Percentiles rank a stretch among this genome's conserved stretches.
Evolutionary conservation across 2,797 vertebrate genomes (phyloP).

Genomic region (Aythya fuligula): DNA sequence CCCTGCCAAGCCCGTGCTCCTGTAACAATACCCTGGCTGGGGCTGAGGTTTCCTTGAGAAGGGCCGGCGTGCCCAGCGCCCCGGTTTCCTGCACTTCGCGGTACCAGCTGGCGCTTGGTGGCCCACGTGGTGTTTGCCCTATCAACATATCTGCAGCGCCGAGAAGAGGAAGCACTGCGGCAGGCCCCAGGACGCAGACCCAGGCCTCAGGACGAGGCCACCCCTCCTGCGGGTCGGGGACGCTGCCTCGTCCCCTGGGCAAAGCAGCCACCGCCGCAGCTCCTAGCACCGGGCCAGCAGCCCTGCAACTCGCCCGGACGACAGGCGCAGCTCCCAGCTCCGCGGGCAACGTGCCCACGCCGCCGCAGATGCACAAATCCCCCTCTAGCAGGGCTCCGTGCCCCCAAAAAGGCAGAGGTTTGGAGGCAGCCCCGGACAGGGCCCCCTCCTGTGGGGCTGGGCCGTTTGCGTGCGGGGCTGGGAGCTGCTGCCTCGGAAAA

Average conservation of each 20-base stretch:
- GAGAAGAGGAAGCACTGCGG: not conserved
- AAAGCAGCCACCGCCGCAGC: accelerated
- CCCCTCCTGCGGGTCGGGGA: not conserved
- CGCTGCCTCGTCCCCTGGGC: not conserved
- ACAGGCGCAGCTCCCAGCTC: not conserved
- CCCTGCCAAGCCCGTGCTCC: not conserved
- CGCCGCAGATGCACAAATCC: not conserved
- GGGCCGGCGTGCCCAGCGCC: accelerated
- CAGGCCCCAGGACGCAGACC: not conserved
- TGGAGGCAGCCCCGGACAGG: not conserved
- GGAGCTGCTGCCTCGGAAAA: not conserved
- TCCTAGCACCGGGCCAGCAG: not conserved
- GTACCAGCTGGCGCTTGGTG: not conserved
- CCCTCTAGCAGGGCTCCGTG: accelerated
- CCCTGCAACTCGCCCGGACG: accelerated
- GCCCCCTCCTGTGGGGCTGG: no score
- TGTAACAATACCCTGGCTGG: accelerated
- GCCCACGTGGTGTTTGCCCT: not conserved
- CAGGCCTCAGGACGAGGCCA: accelerated
- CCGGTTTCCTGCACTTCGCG: not conserved
- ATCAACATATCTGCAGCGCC: accelerated
- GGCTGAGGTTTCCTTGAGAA: not conserved
- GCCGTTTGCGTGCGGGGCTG: accelerated
- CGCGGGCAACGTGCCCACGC: accelerated
- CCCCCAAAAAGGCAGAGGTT: not conserved